A percentile compares a stretch with the other conserved stretches of the same genome.
Evolutionary conservation across 2,797 vertebrate genomes (phyloP).

Genomic region (Diceros bicornis): DNA sequence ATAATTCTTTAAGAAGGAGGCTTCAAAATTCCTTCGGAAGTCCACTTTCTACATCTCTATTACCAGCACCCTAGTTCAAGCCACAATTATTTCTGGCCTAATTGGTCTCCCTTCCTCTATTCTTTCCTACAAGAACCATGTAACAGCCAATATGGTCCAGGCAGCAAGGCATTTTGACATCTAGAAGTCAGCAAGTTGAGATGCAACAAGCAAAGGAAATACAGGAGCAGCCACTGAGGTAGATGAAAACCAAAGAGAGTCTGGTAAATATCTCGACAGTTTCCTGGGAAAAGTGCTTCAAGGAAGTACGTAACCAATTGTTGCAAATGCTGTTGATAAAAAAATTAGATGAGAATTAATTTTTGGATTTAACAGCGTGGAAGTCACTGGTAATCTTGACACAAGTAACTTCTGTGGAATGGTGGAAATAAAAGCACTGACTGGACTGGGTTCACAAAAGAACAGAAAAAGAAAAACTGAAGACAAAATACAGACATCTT

Average conservation of each 20-base stretch:
- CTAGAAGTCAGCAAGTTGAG: not conserved
- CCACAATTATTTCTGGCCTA: not conserved
- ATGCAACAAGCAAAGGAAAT: not conserved
- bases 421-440: not conserved
- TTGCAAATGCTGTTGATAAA: conserved; percentile 37
- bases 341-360: not conserved
- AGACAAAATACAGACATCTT: conserved; percentile 33
- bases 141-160: not conserved
- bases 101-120: not conserved
- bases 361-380: conserved; percentile 23
- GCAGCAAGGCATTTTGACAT: not conserved
- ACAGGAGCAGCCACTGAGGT: not conserved
- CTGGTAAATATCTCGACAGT: not conserved
- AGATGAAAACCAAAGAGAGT: not conserved
- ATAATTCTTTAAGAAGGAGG: not conserved
- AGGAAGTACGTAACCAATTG: not conserved
- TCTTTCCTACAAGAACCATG: not conserved
- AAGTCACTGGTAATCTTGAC: not conserved
- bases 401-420: not conserved
- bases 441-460: not conserved
- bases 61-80: not conserved
- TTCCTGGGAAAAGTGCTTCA: not conserved
- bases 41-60: not conserved
- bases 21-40: conserved; percentile 34
- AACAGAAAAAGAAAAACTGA: not conserved